phyloP scores from a whole-genome alignment of 64 coral and sea anemone genomes.

The Stichodactyla helianthus region DNA sequence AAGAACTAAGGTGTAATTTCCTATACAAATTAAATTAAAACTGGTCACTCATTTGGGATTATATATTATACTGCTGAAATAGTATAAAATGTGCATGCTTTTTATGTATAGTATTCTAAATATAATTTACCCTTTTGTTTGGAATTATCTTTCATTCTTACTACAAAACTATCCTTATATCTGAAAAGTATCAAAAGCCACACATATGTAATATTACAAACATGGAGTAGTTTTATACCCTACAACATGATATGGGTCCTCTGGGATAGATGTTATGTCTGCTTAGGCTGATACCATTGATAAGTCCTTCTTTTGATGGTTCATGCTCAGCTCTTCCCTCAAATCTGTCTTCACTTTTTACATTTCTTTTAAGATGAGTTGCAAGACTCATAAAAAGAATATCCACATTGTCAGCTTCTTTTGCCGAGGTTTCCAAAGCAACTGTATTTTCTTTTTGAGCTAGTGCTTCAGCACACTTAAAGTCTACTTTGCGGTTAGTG shows the following conservation, averaged over 20 bases:
- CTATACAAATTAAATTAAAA: no score
- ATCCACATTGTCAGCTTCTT: slow-evolving; percentile 92
- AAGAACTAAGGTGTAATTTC: no score
- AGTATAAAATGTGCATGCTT: no score
- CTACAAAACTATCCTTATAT: slow-evolving; percentile 2
- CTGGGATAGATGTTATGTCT: slow-evolving; percentile 78
- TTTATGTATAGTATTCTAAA: background rate
- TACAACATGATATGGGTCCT: slow-evolving; percentile 78
- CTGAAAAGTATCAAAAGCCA: background rate
- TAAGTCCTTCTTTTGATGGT: slow-evolving; percentile 7
- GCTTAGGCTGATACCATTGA: slow-evolving; percentile 51
- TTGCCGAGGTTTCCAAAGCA: slow-evolving; percentile 96
- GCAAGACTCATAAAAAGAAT: slow-evolving; percentile 87
- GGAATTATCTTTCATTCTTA: background rate
- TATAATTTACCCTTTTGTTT: background rate
- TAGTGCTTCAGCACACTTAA: slow-evolving; percentile 59
- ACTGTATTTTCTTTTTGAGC: slow-evolving; percentile 74
- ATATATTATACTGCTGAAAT: no score
- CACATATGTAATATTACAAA: background rate
- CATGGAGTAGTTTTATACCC: slow-evolving; percentile 35
- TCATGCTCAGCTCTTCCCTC: slow-evolving; percentile 23
- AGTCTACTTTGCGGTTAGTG: slow-evolving; percentile 63
- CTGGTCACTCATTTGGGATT: no score
- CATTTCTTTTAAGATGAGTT: slow-evolving; percentile 74
- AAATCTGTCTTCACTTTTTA: slow-evolving; percentile 50